These are phyloP conservation scores for Semnopithecus entellus DNA, from an alignment of 2,113 vertebrate genomes.

Conservation along the genomic window DNA sequence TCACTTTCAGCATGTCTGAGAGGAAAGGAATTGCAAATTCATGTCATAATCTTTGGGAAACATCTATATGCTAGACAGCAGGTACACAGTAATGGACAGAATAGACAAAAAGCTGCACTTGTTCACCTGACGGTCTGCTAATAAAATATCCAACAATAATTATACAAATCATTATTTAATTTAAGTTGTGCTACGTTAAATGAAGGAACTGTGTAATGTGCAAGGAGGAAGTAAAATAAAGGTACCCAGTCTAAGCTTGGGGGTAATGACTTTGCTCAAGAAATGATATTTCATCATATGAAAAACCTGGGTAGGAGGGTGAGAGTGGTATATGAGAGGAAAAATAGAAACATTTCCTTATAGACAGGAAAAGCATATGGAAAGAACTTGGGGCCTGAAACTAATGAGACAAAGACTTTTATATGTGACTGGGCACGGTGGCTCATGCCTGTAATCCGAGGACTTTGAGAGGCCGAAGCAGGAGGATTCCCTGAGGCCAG, in stretches of 20 bases:
- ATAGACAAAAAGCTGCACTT: not conserved
- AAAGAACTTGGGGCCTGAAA: not conserved
- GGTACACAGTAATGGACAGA: not conserved
- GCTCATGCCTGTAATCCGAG: no score
- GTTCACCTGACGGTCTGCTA: not conserved
- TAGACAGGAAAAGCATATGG: not conserved
- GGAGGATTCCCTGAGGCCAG: no score
- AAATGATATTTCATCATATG: not conserved
- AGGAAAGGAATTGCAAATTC: not conserved
- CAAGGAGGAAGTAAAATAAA: not conserved
- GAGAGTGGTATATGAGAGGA: not conserved
- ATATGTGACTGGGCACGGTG: no score
- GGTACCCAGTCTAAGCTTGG: fast-evolving
- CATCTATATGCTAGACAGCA: not conserved
- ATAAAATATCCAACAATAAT: not conserved
- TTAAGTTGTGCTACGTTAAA: not conserved
- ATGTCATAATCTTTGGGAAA: not conserved
- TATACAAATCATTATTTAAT: not conserved
- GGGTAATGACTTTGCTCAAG: not conserved
- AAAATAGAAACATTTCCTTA: not conserved
- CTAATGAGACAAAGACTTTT: not conserved
- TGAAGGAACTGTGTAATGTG: not conserved
- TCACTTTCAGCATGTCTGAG: not conserved
- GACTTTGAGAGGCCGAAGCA: no score
- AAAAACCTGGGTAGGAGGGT: not conserved